Percentiles rank a stretch among this genome's conserved stretches.
Conservation (phyloP, 2,888 invertebrate species). For the Hecatera dysodea region DNA sequence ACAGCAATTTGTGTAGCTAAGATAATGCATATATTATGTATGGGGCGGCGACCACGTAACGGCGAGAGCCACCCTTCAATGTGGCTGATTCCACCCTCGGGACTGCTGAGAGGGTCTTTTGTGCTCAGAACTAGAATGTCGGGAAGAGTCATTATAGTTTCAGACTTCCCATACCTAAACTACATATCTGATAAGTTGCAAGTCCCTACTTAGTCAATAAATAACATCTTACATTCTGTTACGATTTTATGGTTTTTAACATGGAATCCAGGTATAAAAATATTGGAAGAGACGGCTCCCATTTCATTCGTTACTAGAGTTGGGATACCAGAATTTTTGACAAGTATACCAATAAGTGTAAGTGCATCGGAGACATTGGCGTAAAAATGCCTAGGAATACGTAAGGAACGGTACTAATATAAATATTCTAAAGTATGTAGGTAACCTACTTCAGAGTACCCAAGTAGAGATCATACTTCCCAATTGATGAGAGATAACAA, state of each 20-base stretch:
- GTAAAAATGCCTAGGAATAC: not conserved
- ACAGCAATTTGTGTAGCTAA: constrained; percentile 72
- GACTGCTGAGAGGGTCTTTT: constrained; percentile 69
- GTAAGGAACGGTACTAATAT: not conserved
- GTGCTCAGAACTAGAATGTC: constrained; percentile 65
- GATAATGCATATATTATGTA: constrained; percentile 79
- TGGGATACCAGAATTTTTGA: constrained; percentile 22
- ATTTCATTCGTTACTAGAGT: constrained; percentile 30
- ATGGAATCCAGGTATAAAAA: constrained; percentile 1
- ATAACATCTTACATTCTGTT: constrained; percentile 3
- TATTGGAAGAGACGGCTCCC: constrained; percentile 15
- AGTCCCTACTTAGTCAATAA: constrained; percentile 24
- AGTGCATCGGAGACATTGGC: constrained; percentile 39
- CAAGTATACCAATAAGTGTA: constrained; percentile 35
- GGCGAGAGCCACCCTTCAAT: constrained; percentile 75
- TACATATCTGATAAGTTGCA: constrained; percentile 20
- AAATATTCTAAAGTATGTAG: too few species aligned
- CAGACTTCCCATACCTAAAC: constrained; percentile 32
- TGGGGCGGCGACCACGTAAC: constrained; percentile 73
- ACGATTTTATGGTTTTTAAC: constrained; percentile 20
- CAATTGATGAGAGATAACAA: not conserved
- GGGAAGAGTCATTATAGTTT: constrained; percentile 66
- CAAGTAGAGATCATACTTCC: not conserved
- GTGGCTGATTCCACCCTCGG: constrained; percentile 78
- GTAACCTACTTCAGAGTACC: not conserved